Evolutionary conservation across 2,113 vertebrate species (phyloP), one percentile per base, ranked within the genome.

Genomic region (Channa argus): DNA sequence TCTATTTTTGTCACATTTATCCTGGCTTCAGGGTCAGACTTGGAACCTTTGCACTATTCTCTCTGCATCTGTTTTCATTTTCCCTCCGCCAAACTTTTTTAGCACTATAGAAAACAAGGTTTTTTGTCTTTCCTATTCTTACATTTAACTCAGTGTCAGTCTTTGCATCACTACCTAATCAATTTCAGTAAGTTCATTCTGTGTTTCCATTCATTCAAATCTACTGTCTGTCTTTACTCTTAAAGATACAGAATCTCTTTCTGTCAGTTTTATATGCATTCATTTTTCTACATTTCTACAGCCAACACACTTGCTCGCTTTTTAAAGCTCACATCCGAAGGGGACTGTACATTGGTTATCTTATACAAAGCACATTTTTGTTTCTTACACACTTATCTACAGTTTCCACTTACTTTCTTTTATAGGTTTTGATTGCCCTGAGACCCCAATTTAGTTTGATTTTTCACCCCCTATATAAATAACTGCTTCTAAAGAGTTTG

Each of bases 41-140:
- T 9, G 13, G 58, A 45, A 58, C 58, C 52, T 55, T n/a, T 46
- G 8, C 47, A 54, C 56, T 77, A 41, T 51, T 73, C 68, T 53
- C 38, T 15, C 38, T 14, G 62, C 84, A 85, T 86, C 76, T 89
- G 79, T 65, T 84, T 84, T 82, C 53, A 64, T 67, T 84, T 54
- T 44, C 6, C 60, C n/a, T 34, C 50, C 39, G 44, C 14, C 56
- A n/a, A 65, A 64, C 36, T 38, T 51, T 43, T 49, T 69, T 36
- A 66, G 52, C 41, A 24, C 50, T 49, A 36, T 64, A 43, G 63
- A 24, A 41, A 44, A 71, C 68, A 24, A 61, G 66, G 58, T 34
- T 66, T 80, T 68, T 44, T 80, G 12, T 53, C 39, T 77, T 65
- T 77, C 50, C 71, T 24, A 24, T 51, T 36, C 44, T 44, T 38